Evolutionary conservation across 2,797 vertebrate species (phyloP), one percentile per base, ranked within the genome.

Genomic region (Gorsachius magnificus): DNA sequence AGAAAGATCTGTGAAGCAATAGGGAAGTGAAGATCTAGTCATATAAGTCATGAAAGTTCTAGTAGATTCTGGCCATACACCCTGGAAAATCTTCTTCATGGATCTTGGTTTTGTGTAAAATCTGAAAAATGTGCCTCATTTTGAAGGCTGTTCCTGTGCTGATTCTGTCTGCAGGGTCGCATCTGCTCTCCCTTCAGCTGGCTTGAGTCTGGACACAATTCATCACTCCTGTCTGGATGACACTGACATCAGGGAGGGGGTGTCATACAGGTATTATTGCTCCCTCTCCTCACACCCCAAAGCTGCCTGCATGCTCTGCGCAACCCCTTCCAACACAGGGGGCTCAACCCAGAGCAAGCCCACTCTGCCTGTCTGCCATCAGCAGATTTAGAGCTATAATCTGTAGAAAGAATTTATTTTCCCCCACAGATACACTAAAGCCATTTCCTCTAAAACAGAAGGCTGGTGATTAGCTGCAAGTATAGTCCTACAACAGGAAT

Each of bases 41-140:
- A 0, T 1, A 0, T 3, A 6, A 41, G 10, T 9, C 36, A 6
- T 15, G 20, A 56, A 72, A 61, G 14, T 19, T 68, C 36, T 22
- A n/a, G 43, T 6, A 57, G 14, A 26, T 63, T 64, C 45, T 53
- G 65, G 20, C 29, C 13, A 3, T 41, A 35, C 1, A 0, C 25
- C 43, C 38, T 57, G 60, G 26, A 69, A 79, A 74, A 90, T 21
- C 36, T 64, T 38, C 70, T 41, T 2, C 0, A 10, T 21, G 11
- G 38, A 28, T 74, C 56, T 48, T 48, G 61, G 16, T n/a, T 92
- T 63, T 50, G 48, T 31, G 14, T 76, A 36, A 58, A 81, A 74
- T 28, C 24, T 56, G 38, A 19, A 58, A 58, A 54, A 50, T 1
- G 1, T 8, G 18, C 6, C 54, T 76, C 6, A 1, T 41, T 83